Conservation (phyloP, 2,888 invertebrate genomes). For the Lepidochitona cinerea region DNA sequence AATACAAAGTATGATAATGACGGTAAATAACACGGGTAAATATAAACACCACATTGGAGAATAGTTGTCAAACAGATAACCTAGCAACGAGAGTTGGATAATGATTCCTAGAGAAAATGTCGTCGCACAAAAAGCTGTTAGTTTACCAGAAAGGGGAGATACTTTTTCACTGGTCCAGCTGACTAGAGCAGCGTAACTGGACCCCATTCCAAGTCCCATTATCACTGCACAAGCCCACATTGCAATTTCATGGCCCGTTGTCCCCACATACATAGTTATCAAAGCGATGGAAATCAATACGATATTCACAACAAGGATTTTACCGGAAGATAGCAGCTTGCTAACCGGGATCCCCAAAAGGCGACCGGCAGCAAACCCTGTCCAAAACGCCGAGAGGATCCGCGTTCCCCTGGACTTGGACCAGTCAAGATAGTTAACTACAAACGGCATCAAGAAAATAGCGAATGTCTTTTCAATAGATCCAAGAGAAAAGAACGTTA, state of each 20-base stretch:
- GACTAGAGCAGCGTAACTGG: not conserved
- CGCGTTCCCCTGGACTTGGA: not conserved
- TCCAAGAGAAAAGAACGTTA: not conserved
- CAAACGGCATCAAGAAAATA: not conserved
- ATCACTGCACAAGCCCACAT: not conserved
- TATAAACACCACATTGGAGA: slow-evolving; percentile 2
- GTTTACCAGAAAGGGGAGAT: not conserved
- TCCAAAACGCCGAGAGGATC: not conserved
- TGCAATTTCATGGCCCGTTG: not conserved
- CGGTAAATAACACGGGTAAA: not conserved
- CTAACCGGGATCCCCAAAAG: not conserved
- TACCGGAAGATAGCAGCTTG: not conserved
- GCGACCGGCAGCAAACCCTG: not conserved
- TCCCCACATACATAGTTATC: not conserved
- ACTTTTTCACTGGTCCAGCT: not conserved
- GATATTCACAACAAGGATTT: not conserved
- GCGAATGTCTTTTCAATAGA: not conserved
- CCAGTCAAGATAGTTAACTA: slow-evolving; percentile 1
- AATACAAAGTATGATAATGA: too few species aligned
- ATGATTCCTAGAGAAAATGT: not conserved
- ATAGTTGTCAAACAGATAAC: not conserved
- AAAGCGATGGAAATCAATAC: not conserved
- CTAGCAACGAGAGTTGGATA: not conserved
- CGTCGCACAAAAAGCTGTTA: not conserved
- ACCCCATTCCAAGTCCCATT: not conserved